Conservation (phyloP, 1,140 invertebrate species). For the Branchinecta lynchi region DNA sequence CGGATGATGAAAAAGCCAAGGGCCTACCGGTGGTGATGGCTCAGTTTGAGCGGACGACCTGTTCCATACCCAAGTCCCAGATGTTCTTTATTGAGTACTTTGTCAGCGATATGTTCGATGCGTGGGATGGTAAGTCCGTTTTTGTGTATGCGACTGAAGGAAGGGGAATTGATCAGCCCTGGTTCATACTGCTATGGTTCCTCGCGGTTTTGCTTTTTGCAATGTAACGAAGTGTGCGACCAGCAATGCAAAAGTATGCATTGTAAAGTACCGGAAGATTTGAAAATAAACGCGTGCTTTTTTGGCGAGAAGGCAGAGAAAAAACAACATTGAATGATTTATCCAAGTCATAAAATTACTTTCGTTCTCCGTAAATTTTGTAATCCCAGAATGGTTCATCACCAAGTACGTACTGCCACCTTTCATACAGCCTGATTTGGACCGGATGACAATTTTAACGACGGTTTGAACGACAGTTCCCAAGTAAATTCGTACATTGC, state of each 20-base stretch:
- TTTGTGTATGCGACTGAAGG: neutral
- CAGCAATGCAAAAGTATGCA: neutral
- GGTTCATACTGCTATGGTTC: neutral
- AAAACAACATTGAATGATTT: neutral
- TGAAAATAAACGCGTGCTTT: neutral
- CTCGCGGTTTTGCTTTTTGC: neutral
- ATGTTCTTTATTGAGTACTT: conserved; percentile 94
- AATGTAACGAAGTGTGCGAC: neutral
- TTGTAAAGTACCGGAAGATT: neutral
- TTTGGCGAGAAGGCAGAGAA: neutral
- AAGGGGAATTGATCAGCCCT: neutral
- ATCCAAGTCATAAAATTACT: too few species aligned
- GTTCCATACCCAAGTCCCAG: conserved; percentile 89
- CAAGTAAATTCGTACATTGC: too few species aligned
- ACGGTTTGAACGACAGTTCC: too few species aligned
- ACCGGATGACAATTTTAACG: too few species aligned
- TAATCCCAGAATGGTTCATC: too few species aligned
- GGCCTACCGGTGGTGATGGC: conserved; percentile 88
- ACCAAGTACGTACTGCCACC: too few species aligned
- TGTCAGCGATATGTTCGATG: conserved; percentile 90
- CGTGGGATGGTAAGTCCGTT: conserved; percentile 67
- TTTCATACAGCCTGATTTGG: too few species aligned
- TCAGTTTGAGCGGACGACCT: conserved; percentile 78
- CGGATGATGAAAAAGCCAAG: conserved; percentile 74
- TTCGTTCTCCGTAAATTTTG: too few species aligned